These are phyloP conservation scores for Oreochromis mossambicus DNA, from an alignment of 2,797 vertebrate species.

Conservation along the genomic window DNA sequence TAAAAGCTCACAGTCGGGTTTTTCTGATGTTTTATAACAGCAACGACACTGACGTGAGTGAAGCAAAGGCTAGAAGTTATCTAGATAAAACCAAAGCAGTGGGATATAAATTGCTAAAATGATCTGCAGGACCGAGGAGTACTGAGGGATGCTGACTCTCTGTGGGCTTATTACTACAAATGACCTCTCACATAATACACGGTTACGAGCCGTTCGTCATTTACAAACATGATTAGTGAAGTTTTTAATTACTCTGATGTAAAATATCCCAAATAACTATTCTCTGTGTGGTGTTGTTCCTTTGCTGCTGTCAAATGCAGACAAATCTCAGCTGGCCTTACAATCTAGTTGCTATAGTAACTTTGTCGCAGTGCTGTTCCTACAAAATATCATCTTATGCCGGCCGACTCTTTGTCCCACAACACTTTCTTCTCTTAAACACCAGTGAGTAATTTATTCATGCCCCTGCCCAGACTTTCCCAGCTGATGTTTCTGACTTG, in stretches of 20 bases:
- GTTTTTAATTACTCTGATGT: not conserved
- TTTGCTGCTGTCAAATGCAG: not conserved
- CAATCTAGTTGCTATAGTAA: not conserved
- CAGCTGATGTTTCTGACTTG: not conserved
- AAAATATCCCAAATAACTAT: not conserved
- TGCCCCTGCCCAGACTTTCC: not conserved
- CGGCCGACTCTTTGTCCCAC: not conserved
- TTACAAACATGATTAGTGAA: not conserved
- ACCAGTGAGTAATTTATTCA: slow-evolving; percentile 7
- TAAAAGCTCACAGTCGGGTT: not conserved
- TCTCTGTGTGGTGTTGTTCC: not conserved
- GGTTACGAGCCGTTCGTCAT: accelerated
- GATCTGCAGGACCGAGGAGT: not conserved
- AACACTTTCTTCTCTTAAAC: not conserved
- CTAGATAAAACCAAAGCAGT: not conserved
- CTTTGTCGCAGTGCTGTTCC: not conserved
- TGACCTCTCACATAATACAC: not conserved
- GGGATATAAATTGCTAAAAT: not conserved
- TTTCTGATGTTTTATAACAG: not conserved
- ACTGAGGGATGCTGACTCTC: not conserved
- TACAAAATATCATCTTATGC: not conserved
- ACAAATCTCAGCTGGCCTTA: not conserved
- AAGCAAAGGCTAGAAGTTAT: not conserved
- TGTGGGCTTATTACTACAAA: not conserved
- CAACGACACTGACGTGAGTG: not conserved